Conservation (phyloP, 2,888 invertebrate genomes). For the Oxyscelio sp. region DNA sequence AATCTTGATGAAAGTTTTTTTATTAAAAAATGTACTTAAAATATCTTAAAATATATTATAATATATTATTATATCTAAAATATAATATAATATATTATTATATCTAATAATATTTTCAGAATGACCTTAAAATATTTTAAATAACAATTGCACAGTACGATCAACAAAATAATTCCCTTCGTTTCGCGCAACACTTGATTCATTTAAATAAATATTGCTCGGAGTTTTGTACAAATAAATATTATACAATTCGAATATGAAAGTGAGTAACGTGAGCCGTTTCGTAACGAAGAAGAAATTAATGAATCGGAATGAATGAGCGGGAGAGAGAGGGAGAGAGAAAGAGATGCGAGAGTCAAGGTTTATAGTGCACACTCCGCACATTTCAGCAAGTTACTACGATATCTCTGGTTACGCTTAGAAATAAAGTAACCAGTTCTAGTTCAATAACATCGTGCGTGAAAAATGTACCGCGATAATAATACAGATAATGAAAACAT, state of each 20-base stretch:
- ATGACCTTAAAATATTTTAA: too few relatives aligned
- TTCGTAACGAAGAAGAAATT: constrained; percentile 24
- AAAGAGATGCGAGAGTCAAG: constrained; percentile 20
- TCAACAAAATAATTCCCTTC: background rate
- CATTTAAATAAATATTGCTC: background rate
- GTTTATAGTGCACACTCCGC: constrained; percentile 30
- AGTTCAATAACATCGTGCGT: constrained; percentile 7
- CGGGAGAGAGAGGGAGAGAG: constrained; percentile 1
- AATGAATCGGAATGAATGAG: constrained; percentile 48
- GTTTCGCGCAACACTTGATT: background rate
- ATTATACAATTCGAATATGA: background rate
- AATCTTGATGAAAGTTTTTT: too few relatives aligned
- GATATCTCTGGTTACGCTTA: constrained; percentile 14
- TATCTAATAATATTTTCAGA: too few relatives aligned
- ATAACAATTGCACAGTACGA: too few relatives aligned
- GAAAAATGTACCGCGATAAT: constrained; percentile 29
- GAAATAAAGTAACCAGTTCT: constrained; percentile 7
- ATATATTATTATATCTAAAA: too few relatives aligned
- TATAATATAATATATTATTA: too few relatives aligned
- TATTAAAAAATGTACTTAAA: too few relatives aligned
- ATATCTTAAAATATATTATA: too few relatives aligned
- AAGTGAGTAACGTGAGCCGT: background rate
- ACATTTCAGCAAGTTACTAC: constrained; percentile 24
- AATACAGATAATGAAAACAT: too few relatives aligned
- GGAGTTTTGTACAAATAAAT: background rate